These are phyloP conservation scores for Mycteria americana DNA, from an alignment of 2,797 vertebrate species.

Conservation along the genomic window DNA sequence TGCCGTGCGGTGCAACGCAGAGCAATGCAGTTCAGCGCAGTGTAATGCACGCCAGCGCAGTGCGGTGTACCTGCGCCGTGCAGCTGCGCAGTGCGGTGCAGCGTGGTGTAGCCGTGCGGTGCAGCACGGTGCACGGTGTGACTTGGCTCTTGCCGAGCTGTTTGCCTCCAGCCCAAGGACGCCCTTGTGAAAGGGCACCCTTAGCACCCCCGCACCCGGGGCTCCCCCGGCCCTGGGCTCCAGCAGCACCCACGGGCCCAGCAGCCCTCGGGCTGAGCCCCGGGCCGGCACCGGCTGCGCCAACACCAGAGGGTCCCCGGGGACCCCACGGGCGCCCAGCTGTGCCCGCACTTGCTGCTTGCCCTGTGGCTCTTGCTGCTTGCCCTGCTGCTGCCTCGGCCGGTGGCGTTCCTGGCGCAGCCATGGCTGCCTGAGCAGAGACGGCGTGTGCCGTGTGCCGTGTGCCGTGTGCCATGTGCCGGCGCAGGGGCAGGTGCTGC, in stretches of 20 bases:
- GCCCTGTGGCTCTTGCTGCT: too few relatives aligned
- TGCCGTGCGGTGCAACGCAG: too few relatives aligned
- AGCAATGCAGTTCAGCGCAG: too few relatives aligned
- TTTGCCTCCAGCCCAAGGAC: neutral
- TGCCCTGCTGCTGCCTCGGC: too few relatives aligned
- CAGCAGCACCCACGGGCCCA: neutral
- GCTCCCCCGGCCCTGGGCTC: too few relatives aligned
- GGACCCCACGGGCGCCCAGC: neutral
- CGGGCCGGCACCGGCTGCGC: fast-evolving
- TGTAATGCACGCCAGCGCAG: too few relatives aligned
- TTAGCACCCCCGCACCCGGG: too few relatives aligned
- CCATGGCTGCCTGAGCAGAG: neutral
- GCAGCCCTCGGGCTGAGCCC: neutral
- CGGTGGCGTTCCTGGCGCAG: fast-evolving
- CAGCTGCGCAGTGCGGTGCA: too few relatives aligned
- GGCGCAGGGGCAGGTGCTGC: neutral
- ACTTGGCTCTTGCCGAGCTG: neutral
- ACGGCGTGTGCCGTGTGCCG: too few relatives aligned
- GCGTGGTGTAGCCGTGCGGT: too few relatives aligned
- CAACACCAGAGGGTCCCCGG: neutral
- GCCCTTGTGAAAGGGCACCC: neutral
- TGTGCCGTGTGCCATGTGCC: neutral
- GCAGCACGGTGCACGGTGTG: too few relatives aligned
- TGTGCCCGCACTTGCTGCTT: neutral
- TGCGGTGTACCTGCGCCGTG: too few relatives aligned